Evolutionary conservation across 2,797 vertebrate species (phyloP), one percentile per base, ranked within the genome.

Genomic region (Oophaga sylvatica): DNA sequence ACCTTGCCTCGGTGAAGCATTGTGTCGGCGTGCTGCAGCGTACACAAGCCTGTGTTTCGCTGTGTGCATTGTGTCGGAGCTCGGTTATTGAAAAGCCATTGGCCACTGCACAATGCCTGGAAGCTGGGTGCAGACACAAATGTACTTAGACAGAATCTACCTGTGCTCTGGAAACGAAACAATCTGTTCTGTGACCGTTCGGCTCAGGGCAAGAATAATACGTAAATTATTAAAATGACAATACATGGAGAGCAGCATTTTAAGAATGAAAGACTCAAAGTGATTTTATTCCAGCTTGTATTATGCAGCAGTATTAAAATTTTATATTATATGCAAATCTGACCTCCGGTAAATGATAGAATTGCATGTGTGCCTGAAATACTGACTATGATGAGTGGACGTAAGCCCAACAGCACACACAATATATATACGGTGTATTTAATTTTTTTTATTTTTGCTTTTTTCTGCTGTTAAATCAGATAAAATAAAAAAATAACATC

Each of bases 171-270:
- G 84, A 67, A 80, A 77, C 82, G 13, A 81, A 84, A 84, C 76
- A 88, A 89, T 73, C 81, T 88, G 81, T 81, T 88, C 53, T 87
- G 78, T 87, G 76, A 75, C 80, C 81, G 15, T 76, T 88, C 75
- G 48, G 83, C 76, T 80, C 16, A 67, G 31, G 81, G 82, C 70
- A 81, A 60, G 62, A 77, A 87, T 77, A 67, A 70, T 84, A 68
- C 62, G 87, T 85, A 62, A 81, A 88, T 85, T 77, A 81, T 87
- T 90, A 73, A 90, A 90, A 85, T 85, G 77, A 70, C 83, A 90
- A 79, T 81, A 41, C 56, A 70, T 77, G 35, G 35, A 45, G 83
- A 85, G 63, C 71, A 62, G 59, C 57, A 57, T 71, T 80, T 85
- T 41, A 71, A 60, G 79, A 77, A 56, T 12, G 41, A 8, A 15